These are phyloP conservation scores for Acromyrmex charruanus DNA, from an alignment of 1,140 invertebrate genomes.

Conservation along the genomic window DNA sequence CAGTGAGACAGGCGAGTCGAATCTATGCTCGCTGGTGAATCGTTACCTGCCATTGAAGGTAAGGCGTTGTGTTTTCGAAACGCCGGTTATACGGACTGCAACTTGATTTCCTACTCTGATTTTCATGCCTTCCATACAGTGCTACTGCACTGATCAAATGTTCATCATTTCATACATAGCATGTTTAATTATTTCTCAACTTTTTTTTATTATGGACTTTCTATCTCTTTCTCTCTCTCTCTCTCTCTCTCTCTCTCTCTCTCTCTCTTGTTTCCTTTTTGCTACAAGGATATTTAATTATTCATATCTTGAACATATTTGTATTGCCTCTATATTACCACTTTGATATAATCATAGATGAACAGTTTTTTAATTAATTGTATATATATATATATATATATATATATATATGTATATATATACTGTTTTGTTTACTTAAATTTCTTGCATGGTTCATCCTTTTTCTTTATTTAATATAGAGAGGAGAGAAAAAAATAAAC, in stretches of 20 bases:
- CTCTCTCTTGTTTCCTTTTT: background rate
- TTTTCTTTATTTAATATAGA: too few relatives aligned
- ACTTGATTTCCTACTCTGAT: constrained; percentile 88
- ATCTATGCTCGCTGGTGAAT: constrained; percentile 89
- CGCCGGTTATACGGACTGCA: constrained; percentile 83
- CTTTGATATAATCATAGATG: background rate
- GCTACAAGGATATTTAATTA: background rate
- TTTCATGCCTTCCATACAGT: constrained; percentile 71
- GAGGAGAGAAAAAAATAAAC: too few relatives aligned
- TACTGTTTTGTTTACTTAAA: too few relatives aligned
- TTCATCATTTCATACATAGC: constrained; percentile 50
- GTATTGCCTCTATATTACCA: background rate
- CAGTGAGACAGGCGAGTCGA: constrained; percentile 87
- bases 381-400: too few relatives aligned
- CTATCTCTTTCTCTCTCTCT: too few relatives aligned
- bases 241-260: too few relatives aligned
- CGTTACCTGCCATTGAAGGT: constrained; percentile 91
- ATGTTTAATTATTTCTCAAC: background rate
- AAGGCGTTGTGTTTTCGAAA: constrained; percentile 72
- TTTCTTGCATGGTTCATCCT: too few relatives aligned
- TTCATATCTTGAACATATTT: background rate
- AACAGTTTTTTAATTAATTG: background rate
- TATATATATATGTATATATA: too few relatives aligned
- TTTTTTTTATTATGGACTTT: background rate
- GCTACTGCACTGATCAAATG: constrained; percentile 84